phyloP scores from a whole-genome alignment of 2,797 vertebrate species.

The Champsocephalus esox region DNA sequence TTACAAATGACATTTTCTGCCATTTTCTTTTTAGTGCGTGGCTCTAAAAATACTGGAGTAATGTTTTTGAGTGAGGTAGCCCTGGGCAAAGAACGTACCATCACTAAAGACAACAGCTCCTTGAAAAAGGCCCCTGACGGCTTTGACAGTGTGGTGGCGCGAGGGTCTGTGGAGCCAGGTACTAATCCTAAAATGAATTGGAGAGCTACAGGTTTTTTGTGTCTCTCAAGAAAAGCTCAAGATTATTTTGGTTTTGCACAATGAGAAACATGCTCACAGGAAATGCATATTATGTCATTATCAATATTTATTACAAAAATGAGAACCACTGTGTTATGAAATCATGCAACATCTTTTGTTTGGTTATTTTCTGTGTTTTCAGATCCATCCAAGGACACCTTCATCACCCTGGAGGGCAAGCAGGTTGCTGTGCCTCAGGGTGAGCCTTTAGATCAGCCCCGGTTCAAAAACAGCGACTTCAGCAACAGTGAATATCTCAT shows the following conservation, averaged over 20 bases:
- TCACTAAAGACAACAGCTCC: constrained; percentile 72
- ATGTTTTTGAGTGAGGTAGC: constrained; percentile 95
- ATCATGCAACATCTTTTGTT: background rate
- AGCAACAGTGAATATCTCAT: constrained; percentile 92
- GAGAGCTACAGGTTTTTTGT: background rate
- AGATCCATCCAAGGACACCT: constrained; percentile 86
- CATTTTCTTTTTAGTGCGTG: constrained; percentile 77
- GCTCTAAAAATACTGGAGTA: constrained; percentile 82
- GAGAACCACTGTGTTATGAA: background rate
- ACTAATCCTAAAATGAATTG: background rate
- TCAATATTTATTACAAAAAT: background rate
- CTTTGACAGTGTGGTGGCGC: constrained; percentile 88
- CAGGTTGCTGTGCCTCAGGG: constrained; percentile 89
- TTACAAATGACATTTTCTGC: background rate
- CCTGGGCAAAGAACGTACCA: constrained; percentile 86
- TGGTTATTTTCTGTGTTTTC: constrained; percentile 40
- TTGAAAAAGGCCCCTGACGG: constrained; percentile 83
- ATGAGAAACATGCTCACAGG: background rate
- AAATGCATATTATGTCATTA: background rate
- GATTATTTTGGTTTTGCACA: background rate
- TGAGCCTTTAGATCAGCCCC: constrained; percentile 65
- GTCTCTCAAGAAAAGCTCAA: background rate
- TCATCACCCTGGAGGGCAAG: constrained; percentile 86
- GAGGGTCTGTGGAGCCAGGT: constrained; percentile 89
- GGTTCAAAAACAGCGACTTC: constrained; percentile 82